Base-by-base conservation (phyloP, 1,140 invertebrate genomes). In the Caenorhabditis latens region DNA sequence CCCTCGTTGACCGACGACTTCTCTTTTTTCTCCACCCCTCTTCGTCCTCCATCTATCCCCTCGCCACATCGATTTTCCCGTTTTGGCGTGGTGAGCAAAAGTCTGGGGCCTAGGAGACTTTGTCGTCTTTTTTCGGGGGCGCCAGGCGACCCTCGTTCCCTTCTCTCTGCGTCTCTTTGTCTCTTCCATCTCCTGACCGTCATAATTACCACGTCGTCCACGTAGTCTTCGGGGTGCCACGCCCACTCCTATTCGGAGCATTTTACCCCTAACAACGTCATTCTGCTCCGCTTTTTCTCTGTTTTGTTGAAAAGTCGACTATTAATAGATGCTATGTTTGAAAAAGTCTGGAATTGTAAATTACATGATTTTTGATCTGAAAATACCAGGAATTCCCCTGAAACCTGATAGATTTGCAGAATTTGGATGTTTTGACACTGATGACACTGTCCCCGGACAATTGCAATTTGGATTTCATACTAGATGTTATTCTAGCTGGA, bases 201-300 rank as follows among this genome's bases (percentile, higher is more conserved):
- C 71, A 79, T 79, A 79, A 79, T 79, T 79, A 79, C 71, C 71
- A 79, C 71, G 46, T 79, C 46, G 71, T 79, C 71, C 71, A 79
- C 71, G 43, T 79, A 79, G 40, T 79, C 71, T 79, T 79, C 46
- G 43, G 46, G 42, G 11, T 42, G 46, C 21, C 71, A 71, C 65
- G 65, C 65, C 65, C 65, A 9, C 65, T 24, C 19, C 46, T 79
- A 8, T 13, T 50, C n/a, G 71, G 21, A 43, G 40, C 71, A 43
- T 19, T 50, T 79, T 24, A n/a, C 65, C 65, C 16, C 65, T 40
- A 32, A 63, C 58, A 63, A 63, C 61, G 61, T 63, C 61, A 63
- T 13, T n/a, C 32, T 1, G 55, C 55, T 58, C 6, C 6, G 6
- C 19, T 14, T 19, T 58, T n/a, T 58, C 6, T n/a, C 14, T n/a